phyloP scores from a whole-genome alignment of 2,113 vertebrate species.

The Cynocephalus volans region DNA sequence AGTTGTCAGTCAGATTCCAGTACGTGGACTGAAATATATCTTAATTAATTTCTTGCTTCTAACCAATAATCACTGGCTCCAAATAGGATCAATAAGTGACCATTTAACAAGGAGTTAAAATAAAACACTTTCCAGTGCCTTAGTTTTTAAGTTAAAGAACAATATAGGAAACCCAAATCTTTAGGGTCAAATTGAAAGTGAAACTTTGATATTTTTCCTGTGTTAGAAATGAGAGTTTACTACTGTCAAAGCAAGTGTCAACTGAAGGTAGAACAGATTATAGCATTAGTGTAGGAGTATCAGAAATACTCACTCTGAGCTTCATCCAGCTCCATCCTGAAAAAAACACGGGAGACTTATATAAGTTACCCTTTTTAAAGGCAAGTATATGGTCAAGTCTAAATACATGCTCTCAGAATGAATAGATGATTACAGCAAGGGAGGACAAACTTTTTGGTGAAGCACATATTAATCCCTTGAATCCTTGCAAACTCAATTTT shows the following conservation, averaged over 20 bases:
- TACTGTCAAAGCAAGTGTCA: neutral
- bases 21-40: neutral
- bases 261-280: neutral
- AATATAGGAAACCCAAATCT: neutral
- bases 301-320: constrained; percentile 65
- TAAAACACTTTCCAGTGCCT: neutral
- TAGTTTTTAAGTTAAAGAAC: neutral
- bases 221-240: constrained; percentile 49
- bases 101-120: constrained; percentile 51
- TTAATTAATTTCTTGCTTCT: neutral
- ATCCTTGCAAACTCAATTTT: neutral
- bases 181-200: neutral
- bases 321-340: constrained; percentile 69
- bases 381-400: constrained; percentile 9
- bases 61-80: neutral
- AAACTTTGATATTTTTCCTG: neutral
- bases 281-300: neutral
- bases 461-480: neutral
- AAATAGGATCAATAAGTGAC: neutral
- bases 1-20: neutral
- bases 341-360: constrained; percentile 50
- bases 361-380: constrained; percentile 61
- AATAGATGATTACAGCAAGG: neutral
- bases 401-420: neutral
- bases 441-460: neutral